These are phyloP conservation scores for Stenopsyche tienmushanensis DNA, from an alignment of 1,140 invertebrate genomes.

Conservation along the genomic window DNA sequence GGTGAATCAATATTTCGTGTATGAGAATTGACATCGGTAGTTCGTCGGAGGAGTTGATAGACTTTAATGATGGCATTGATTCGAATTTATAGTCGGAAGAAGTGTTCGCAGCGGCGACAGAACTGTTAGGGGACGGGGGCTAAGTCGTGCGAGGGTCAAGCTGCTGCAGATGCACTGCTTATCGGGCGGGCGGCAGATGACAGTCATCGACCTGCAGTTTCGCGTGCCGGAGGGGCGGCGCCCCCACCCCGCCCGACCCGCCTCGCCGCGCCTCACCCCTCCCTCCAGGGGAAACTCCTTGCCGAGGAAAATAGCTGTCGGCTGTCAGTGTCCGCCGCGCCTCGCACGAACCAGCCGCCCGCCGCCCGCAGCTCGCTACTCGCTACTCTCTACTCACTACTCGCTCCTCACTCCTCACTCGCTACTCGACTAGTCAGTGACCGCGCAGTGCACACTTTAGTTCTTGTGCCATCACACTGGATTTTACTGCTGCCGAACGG, in stretches of 20 bases:
- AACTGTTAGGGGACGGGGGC: too few species aligned
- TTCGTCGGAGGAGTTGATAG: too few species aligned
- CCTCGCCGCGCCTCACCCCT: slow-evolving; percentile 6
- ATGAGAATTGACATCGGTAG: too few species aligned
- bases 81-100: too few species aligned
- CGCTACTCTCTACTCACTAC: neutral
- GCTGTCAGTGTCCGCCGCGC: slow-evolving; percentile 26
- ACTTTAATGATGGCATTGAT: too few species aligned
- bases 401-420: too few species aligned
- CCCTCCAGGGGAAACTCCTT: slow-evolving; percentile 24
- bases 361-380: neutral
- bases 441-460: neutral
- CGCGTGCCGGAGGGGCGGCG: neutral
- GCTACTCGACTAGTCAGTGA: slow-evolving; percentile 6
- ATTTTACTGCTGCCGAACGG: neutral
- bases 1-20: too few species aligned
- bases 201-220: slow-evolving; percentile 9
- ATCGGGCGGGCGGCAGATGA: neutral
- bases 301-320: slow-evolving; percentile 21
- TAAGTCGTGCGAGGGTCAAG: too few species aligned
- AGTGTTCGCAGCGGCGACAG: too few species aligned
- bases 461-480: neutral
- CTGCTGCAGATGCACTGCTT: too few species aligned
- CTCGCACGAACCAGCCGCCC: slow-evolving; percentile 27
- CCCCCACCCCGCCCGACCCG: slow-evolving; percentile 8